A percentile compares a stretch with the other conserved stretches of the same genome.
Evolutionary conservation across 2,888 invertebrate species (phyloP).

Genomic region (Sinohyriopsis cumingii): DNA sequence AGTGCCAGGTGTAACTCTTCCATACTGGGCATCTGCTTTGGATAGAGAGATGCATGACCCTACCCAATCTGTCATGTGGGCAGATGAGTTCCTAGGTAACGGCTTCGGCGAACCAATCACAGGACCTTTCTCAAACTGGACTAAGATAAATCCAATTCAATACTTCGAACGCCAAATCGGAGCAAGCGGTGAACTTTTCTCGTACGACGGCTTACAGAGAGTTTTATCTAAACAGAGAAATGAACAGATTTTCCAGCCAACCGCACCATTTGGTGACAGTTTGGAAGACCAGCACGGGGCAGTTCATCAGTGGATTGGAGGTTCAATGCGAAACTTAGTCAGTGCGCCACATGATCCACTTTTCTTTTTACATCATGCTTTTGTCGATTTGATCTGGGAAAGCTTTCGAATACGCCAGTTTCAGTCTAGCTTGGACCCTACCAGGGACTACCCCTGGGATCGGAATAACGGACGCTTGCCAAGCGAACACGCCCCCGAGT

Average conservation of each 20-base stretch:
- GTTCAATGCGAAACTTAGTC: constrained; percentile 44
- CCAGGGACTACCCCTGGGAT: constrained; percentile 21
- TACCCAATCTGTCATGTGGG: constrained; percentile 42
- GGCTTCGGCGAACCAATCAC: constrained; percentile 31
- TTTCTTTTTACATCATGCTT: constrained; percentile 52
- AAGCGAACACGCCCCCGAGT: constrained; percentile 16
- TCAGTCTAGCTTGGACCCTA: constrained; percentile 8
- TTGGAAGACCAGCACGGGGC: constrained; percentile 46
- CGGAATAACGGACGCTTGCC: constrained; percentile 5
- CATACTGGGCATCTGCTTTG: constrained; percentile 51
- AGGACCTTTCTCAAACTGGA: constrained; percentile 53
- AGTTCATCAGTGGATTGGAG: constrained; percentile 47
- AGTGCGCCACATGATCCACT: constrained; percentile 48
- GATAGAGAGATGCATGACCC: constrained; percentile 42
- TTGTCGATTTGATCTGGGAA: constrained; percentile 53
- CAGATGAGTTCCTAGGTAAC: constrained; percentile 38
- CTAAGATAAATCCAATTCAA: constrained; percentile 16
- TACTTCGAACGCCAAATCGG: constrained; percentile 38
- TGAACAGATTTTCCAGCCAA: constrained; percentile 28
- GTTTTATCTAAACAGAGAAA: constrained; percentile 28
- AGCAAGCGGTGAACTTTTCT: constrained; percentile 31
- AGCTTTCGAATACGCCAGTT: constrained; percentile 31
- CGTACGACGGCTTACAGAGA: constrained; percentile 16
- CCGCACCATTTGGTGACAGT: constrained; percentile 28
- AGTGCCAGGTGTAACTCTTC: constrained; percentile 40